phyloP scores from a whole-genome alignment of 2,888 invertebrate genomes.

The Balanococcus diminutus region DNA sequence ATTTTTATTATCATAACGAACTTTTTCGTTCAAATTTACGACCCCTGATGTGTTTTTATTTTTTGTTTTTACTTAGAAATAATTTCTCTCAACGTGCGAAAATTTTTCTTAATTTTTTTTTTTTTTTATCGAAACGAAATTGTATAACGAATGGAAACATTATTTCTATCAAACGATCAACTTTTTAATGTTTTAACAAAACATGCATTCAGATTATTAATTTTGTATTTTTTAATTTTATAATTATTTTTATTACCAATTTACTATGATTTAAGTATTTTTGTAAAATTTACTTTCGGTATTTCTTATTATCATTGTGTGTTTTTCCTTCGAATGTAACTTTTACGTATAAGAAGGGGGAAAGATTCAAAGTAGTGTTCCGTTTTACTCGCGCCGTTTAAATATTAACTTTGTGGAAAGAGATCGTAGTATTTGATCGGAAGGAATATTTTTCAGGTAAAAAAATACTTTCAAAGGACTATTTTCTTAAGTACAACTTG shows the following conservation, averaged over 20 bases:
- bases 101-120: neutral
- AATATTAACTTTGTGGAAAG: neutral
- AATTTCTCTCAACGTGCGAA: neutral
- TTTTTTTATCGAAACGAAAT: neutral
- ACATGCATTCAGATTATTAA: constrained; percentile 10
- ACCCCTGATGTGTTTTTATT: neutral
- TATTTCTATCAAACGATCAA: neutral
- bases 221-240: constrained; percentile 17
- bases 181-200: neutral
- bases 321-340: neutral
- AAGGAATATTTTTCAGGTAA: neutral
- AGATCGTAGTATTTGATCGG: neutral
- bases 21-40: neutral
- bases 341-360: too few species aligned
- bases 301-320: neutral
- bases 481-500: neutral
- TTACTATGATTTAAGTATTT: neutral
- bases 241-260: constrained; percentile 24
- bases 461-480: neutral
- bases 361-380: neutral
- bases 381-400: neutral
- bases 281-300: constrained; percentile 16
- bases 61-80: neutral
- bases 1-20: neutral
- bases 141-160: neutral